These are phyloP conservation scores for Gymnodraco acuticeps DNA, from an alignment of 2,797 vertebrate species.

Conservation along the genomic window DNA sequence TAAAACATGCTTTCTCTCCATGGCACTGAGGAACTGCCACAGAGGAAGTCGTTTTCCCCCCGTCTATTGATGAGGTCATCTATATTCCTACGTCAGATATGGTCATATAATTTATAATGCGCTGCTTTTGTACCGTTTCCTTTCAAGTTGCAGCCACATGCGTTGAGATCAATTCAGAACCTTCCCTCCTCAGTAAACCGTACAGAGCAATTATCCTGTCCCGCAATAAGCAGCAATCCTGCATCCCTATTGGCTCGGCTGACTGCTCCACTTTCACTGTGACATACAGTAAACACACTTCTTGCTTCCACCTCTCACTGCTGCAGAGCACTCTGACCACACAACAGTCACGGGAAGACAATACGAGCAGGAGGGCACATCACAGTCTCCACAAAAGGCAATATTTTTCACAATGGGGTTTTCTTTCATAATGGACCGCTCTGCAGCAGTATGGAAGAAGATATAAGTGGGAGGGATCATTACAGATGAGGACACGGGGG, in stretches of 20 bases:
- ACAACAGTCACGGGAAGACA: conserved; percentile 5
- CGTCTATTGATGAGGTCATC: conserved; percentile 31
- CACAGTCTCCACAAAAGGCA: not conserved
- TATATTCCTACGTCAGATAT: conserved; percentile 23
- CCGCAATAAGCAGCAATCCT: conserved; percentile 54
- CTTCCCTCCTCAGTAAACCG: conserved; percentile 24
- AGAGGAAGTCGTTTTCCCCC: not conserved
- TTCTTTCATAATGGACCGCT: conserved; percentile 17
- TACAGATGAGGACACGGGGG: not conserved
- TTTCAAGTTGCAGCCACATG: conserved; percentile 34
- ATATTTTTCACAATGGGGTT: conserved; percentile 10
- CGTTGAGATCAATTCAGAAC: conserved; percentile 45
- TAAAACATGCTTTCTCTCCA: conserved; percentile 45
- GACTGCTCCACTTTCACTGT: conserved; percentile 53
- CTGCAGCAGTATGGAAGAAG: not conserved
- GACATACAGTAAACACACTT: conserved; percentile 37
- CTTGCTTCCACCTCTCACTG: conserved; percentile 34
- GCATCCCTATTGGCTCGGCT: conserved; percentile 38
- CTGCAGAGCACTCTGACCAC: conserved; percentile 9
- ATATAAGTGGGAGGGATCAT: conserved; percentile 16
- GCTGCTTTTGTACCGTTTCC: conserved; percentile 23
- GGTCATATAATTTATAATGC: not conserved
- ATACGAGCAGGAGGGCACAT: not conserved
- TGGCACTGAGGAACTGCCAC: conserved; percentile 12
- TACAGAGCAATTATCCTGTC: conserved; percentile 54